Evolutionary conservation across 2,113 vertebrate genomes (phyloP).

Genomic region (Lampris incognitus): DNA sequence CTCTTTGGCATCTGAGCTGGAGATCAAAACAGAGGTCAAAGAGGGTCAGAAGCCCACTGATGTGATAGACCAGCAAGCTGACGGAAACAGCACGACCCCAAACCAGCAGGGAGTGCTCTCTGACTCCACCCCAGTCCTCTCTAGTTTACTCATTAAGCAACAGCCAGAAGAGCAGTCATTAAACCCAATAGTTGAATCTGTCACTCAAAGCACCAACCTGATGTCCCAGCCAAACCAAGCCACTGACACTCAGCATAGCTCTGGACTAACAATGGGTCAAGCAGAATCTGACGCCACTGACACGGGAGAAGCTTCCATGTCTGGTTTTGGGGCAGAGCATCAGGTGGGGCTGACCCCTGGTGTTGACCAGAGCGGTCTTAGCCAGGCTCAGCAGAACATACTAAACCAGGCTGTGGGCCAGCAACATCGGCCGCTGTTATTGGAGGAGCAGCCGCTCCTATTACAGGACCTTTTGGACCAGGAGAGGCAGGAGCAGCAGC

Average conservation of each 20-base stretch:
- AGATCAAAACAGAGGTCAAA: constrained; percentile 80
- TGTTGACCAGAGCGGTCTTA: constrained; percentile 66
- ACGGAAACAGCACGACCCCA: constrained; percentile 70
- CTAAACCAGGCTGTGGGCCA: constrained; percentile 80
- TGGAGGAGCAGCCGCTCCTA: constrained; percentile 95
- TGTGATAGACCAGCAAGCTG: constrained; percentile 59
- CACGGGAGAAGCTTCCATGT: constrained; percentile 73
- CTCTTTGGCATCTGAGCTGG: constrained; percentile 65
- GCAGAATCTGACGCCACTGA: constrained; percentile 82
- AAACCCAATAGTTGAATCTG: constrained; percentile 78
- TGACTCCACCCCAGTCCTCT: constrained; percentile 89
- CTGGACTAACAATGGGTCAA: constrained; percentile 78
- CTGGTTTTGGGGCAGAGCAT: constrained; percentile 73
- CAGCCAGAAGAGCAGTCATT: constrained; percentile 83
- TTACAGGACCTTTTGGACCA: constrained; percentile 97
- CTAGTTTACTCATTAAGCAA: constrained; percentile 89
- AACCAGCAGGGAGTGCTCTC: constrained; percentile 78
- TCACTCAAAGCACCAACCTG: constrained; percentile 79
- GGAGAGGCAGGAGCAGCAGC: constrained; percentile 97
- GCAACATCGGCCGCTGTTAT: constrained; percentile 88
- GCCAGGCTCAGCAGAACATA: constrained; percentile 82
- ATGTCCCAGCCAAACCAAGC: constrained; percentile 79
- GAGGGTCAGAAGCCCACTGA: constrained; percentile 69
- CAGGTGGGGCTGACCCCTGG: constrained; percentile 73
- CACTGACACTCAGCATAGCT: constrained; percentile 71